Evolutionary conservation across 2,888 invertebrate species (phyloP).

Genomic region (Chloroclysta siterata): DNA sequence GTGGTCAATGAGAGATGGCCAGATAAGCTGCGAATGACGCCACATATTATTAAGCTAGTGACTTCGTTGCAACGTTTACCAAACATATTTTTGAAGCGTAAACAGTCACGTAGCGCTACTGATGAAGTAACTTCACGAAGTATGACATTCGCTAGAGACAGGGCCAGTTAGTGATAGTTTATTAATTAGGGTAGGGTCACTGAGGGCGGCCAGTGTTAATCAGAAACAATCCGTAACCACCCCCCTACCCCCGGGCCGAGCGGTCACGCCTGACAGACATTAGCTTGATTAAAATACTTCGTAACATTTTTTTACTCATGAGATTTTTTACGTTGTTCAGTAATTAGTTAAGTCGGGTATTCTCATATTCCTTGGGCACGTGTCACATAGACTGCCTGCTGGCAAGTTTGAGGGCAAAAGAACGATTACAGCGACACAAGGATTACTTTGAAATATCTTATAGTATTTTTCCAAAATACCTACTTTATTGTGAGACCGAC

Average conservation of each 20-base stretch:
- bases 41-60: too few relatives aligned
- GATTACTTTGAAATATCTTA: too few relatives aligned
- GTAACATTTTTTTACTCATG: background rate
- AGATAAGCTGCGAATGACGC: too few relatives aligned
- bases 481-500: too few relatives aligned
- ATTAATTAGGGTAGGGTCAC: conserved; percentile 55
- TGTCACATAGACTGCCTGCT: too few relatives aligned
- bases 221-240: conserved; percentile 52
- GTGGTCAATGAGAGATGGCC: too few relatives aligned
- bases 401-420: too few relatives aligned
- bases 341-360: too few relatives aligned
- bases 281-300: conserved; percentile 31
- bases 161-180: conserved; percentile 47
- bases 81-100: background rate
- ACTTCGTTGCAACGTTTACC: too few relatives aligned
- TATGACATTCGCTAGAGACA: conserved; percentile 19
- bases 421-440: too few relatives aligned
- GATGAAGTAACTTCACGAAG: conserved; percentile 20
- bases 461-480: too few relatives aligned
- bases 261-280: conserved; percentile 28
- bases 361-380: too few relatives aligned
- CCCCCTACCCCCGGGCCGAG: conserved; percentile 17
- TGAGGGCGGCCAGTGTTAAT: conserved; percentile 50
- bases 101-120: conserved; percentile 4
- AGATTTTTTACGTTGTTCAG: background rate